phyloP scores from a whole-genome alignment of 2,888 invertebrate genomes.

The Pristionchus exspectatus region DNA sequence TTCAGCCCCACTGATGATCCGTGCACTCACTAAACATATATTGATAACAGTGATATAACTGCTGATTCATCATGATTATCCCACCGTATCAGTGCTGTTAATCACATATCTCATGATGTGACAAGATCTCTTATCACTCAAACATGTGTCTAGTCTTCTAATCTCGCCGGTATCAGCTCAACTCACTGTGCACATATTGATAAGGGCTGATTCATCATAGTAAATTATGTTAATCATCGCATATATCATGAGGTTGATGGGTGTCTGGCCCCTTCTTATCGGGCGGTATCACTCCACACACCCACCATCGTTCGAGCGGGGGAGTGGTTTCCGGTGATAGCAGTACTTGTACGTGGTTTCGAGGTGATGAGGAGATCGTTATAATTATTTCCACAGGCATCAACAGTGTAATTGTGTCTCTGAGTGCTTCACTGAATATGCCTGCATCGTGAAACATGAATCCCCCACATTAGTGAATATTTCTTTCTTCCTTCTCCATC shows the following conservation, averaged over 20 bases:
- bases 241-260: not conserved
- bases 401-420: not conserved
- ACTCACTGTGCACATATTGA: not conserved
- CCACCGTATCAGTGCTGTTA: not conserved
- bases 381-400: not conserved
- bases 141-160: not conserved
- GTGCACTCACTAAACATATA: not conserved
- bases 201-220: not conserved
- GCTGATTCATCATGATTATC: not conserved
- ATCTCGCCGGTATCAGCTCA: not conserved
- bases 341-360: not conserved
- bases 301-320: not conserved
- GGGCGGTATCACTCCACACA: not conserved
- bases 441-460: not conserved
- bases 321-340: slow-evolving; percentile 19
- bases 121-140: too few species aligned
- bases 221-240: not conserved
- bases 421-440: not conserved
- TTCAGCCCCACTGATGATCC: not conserved
- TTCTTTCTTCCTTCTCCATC: not conserved
- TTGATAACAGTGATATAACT: not conserved
- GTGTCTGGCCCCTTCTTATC: not conserved
- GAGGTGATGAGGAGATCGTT: not conserved
- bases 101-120: too few species aligned
- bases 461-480: not conserved